phyloP scores from a whole-genome alignment of 2,797 vertebrate species.

The Gouania willdenowi region DNA sequence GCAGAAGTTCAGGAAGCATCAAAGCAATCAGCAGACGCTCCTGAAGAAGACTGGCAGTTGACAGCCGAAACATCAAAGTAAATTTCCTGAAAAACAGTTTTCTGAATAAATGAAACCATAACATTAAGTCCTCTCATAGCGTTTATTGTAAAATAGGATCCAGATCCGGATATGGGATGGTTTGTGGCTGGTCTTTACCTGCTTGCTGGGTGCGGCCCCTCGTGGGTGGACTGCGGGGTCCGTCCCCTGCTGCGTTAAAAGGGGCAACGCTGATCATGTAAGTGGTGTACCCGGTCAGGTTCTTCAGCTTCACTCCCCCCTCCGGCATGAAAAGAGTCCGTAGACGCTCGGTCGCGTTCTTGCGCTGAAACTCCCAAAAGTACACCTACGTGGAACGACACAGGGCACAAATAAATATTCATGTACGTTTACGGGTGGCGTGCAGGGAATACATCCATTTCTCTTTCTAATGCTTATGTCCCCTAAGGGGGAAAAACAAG shows the following conservation, averaged over 20 bases:
- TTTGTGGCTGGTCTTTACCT: constrained; percentile 75
- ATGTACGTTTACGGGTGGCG: not conserved
- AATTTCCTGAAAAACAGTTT: too few species aligned
- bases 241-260: constrained; percentile 92
- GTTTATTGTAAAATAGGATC: too few species aligned
- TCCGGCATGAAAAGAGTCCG: constrained; percentile 92
- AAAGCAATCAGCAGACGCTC: too few species aligned
- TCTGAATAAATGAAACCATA: too few species aligned
- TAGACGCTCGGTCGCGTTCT: constrained; percentile 82
- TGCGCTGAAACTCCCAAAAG: constrained; percentile 88
- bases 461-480: constrained; percentile 23
- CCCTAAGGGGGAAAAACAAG: constrained; percentile 22
- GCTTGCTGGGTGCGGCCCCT: constrained; percentile 90
- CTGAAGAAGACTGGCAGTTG: too few species aligned
- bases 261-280: constrained; percentile 91
- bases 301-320: constrained; percentile 88
- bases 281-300: constrained; percentile 92
- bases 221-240: constrained; percentile 83
- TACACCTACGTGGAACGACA: constrained; percentile 77
- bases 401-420: constrained; percentile 19
- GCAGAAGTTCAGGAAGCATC: too few species aligned
- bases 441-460: constrained; percentile 13
- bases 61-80: too few species aligned
- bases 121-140: too few species aligned
- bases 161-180: not conserved